A percentile compares a stretch with the other conserved stretches of the same genome.
Conservation (phyloP, 2,888 invertebrate species). For the Didymodactylos carnosus region DNA sequence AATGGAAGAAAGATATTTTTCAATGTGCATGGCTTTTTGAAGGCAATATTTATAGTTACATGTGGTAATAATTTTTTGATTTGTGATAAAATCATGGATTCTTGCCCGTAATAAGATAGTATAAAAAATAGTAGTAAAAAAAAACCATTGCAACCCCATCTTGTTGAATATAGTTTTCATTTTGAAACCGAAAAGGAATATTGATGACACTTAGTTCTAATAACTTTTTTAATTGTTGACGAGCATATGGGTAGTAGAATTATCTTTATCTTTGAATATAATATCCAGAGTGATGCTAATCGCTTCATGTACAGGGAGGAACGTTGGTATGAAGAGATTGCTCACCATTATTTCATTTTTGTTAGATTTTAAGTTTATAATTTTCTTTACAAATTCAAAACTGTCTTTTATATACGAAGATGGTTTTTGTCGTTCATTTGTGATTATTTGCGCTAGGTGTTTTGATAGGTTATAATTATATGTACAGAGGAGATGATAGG, state of each 20-base stretch:
- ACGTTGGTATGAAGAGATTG: not conserved
- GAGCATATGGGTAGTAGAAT: too few species aligned
- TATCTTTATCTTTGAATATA: not conserved
- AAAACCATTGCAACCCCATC: not conserved
- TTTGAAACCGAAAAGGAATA: not conserved
- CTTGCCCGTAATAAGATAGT: not conserved
- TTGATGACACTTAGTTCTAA: not conserved
- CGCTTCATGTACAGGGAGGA: not conserved
- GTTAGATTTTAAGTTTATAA: not conserved
- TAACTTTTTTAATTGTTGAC: too few species aligned
- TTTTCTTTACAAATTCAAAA: not conserved
- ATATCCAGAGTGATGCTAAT: not conserved
- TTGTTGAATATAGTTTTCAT: not conserved
- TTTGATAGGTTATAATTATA: not conserved
- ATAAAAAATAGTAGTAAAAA: not conserved
- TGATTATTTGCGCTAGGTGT: not conserved
- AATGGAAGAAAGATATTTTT: too few species aligned
- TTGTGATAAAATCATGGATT: not conserved
- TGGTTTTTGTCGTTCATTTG: not conserved
- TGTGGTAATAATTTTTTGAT: not conserved
- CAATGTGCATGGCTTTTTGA: not conserved
- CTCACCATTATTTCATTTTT: not conserved
- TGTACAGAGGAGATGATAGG: not conserved
- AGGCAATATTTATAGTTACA: not conserved
- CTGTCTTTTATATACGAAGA: not conserved